Evolutionary conservation across 2,888 invertebrate genomes (phyloP).

Genomic region (Mantis religiosa): DNA sequence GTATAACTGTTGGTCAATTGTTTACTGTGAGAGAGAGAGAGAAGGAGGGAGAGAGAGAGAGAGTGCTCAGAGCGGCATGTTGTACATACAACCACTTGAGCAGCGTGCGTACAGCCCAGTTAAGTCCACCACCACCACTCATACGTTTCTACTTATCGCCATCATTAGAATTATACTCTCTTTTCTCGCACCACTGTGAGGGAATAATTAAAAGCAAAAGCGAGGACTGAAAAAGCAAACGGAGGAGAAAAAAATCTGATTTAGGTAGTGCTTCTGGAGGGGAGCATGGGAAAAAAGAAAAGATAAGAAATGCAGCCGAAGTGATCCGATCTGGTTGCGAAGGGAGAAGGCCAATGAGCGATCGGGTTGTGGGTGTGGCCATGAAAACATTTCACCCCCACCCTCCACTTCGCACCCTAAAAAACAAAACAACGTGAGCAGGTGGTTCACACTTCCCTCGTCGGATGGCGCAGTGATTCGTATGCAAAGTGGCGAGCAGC

Average conservation of each 20-base stretch:
- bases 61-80: too few species aligned
- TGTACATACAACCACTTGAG: too few species aligned
- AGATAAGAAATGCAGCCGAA: background rate
- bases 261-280: background rate
- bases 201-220: background rate
- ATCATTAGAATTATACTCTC: background rate
- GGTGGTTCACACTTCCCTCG: background rate
- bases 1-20: too few species aligned
- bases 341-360: conserved; percentile 21
- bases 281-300: background rate
- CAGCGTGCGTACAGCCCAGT: background rate
- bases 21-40: too few species aligned
- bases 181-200: background rate
- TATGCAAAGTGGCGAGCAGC: background rate
- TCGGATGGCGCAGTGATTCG: background rate
- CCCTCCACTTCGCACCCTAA: background rate
- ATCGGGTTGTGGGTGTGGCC: conserved; percentile 13
- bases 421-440: background rate
- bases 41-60: too few species aligned
- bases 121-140: background rate
- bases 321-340: conserved; percentile 7
- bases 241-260: background rate
- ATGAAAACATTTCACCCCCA: conserved; percentile 14
- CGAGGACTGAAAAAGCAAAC: background rate
- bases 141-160: background rate